Conservation (phyloP, 2,797 vertebrate genomes). For the Danio choprae region DNA sequence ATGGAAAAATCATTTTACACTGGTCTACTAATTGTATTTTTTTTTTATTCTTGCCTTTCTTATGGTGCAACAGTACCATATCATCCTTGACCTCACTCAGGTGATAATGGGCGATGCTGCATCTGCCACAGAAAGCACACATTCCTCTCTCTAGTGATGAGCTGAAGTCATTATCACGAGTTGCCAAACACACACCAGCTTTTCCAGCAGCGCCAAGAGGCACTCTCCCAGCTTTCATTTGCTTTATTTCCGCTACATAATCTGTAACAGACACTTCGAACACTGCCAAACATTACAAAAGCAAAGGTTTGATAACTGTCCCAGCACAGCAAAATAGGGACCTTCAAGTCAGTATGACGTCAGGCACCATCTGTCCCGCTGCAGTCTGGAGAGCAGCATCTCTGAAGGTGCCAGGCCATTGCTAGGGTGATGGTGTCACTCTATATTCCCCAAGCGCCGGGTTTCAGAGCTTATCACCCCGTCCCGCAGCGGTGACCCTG, state of each 20-base stretch:
- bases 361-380: slow-evolving; percentile 72
- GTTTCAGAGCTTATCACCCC: slow-evolving; percentile 24
- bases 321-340: slow-evolving; percentile 31
- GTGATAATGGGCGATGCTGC: slow-evolving; percentile 18
- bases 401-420: slow-evolving; percentile 52
- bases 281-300: slow-evolving; percentile 37
- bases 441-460: slow-evolving; percentile 34
- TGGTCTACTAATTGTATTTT: not conserved
- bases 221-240: slow-evolving; percentile 9
- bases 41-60: not conserved
- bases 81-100: not conserved
- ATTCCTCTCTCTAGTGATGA: slow-evolving; percentile 15
- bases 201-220: not conserved
- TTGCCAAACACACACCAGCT: not conserved
- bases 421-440: slow-evolving; percentile 59
- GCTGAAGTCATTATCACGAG: not conserved
- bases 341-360: slow-evolving; percentile 59
- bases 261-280: slow-evolving; percentile 2
- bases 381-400: slow-evolving; percentile 54
- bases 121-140: slow-evolving; percentile 26
- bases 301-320: slow-evolving; percentile 10
- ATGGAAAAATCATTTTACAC: not conserved
- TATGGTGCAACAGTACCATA: not conserved
- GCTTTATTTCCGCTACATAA: slow-evolving; percentile 33
- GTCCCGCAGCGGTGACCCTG: slow-evolving; percentile 5